Evolutionary conservation across 2,797 vertebrate species (phyloP).

Genomic region (Lacerta viridis): DNA sequence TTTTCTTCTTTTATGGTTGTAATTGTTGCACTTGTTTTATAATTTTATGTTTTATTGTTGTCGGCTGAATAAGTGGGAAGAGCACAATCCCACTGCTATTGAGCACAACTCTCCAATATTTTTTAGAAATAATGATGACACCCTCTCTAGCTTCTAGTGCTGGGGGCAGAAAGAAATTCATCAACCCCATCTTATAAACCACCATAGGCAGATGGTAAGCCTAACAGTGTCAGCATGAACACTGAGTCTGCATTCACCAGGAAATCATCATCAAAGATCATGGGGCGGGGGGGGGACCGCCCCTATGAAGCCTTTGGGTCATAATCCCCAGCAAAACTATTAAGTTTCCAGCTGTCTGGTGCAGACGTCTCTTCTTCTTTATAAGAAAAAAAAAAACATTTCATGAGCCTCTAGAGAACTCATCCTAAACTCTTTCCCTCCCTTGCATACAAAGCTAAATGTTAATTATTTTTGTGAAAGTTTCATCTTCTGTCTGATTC

Average conservation of each 20-base stretch:
- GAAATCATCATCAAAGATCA: neutral
- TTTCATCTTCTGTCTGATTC: conserved; percentile 4
- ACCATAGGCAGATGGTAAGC: neutral
- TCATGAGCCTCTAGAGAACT: conserved; percentile 4
- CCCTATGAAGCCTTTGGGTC: conserved; percentile 19
- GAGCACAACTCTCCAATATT: neutral
- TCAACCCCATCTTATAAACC: conserved; percentile 11
- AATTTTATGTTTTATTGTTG: neutral
- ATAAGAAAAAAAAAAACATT: neutral
- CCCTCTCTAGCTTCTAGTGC: neutral
- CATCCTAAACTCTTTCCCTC: neutral
- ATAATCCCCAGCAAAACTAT: neutral
- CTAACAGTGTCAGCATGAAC: neutral
- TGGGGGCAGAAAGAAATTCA: neutral
- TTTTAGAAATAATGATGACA: neutral
- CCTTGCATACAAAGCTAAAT: neutral
- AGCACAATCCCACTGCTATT: neutral
- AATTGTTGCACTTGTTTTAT: too few species aligned
- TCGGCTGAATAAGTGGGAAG: neutral
- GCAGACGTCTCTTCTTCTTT: neutral
- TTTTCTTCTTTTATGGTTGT: too few species aligned
- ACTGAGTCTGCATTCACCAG: neutral
- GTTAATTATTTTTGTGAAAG: neutral
- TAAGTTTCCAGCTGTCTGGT: conserved; percentile 16
- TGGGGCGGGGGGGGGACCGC: neutral